Percentiles rank a stretch among this genome's conserved stretches.
Conservation (phyloP, 2,113 vertebrate species). For the Hippocampus mohnikei region DNA sequence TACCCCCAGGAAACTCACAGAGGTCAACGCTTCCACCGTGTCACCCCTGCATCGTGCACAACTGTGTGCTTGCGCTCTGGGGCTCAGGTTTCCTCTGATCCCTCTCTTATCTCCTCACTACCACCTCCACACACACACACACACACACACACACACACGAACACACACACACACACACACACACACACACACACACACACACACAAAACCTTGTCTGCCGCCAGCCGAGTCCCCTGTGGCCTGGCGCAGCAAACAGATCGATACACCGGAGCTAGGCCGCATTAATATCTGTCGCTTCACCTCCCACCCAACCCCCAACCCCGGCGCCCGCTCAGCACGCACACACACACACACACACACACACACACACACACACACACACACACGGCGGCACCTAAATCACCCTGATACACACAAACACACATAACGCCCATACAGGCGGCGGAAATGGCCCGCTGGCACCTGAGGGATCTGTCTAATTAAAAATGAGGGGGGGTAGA, state of each 20-base stretch:
- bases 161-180: conserved; percentile 12
- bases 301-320: conserved; percentile 55
- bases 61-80: conserved; percentile 20
- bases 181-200: conserved; percentile 36
- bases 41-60: conserved; percentile 29
- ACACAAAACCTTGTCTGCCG: conserved; percentile 68
- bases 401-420: conserved; percentile 60
- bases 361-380: conserved; percentile 35
- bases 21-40: conserved; percentile 48
- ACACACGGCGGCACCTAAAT: conserved; percentile 57
- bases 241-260: conserved; percentile 80
- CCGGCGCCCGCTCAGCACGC: conserved; percentile 59
- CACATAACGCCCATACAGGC: conserved; percentile 69
- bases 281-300: conserved; percentile 79
- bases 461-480: conserved; percentile 77
- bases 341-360: conserved; percentile 18
- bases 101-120: conserved; percentile 58
- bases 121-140: conserved; percentile 6
- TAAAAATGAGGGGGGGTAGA: conserved; percentile 65
- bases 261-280: conserved; percentile 76
- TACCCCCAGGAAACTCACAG: conserved; percentile 46
- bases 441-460: conserved; percentile 75
- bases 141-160: background rate
- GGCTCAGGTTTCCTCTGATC: conserved; percentile 61
- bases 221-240: conserved; percentile 71